Base-by-base conservation (phyloP, 2,113 vertebrate genomes). In the Burhinus bistriatus region DNA sequence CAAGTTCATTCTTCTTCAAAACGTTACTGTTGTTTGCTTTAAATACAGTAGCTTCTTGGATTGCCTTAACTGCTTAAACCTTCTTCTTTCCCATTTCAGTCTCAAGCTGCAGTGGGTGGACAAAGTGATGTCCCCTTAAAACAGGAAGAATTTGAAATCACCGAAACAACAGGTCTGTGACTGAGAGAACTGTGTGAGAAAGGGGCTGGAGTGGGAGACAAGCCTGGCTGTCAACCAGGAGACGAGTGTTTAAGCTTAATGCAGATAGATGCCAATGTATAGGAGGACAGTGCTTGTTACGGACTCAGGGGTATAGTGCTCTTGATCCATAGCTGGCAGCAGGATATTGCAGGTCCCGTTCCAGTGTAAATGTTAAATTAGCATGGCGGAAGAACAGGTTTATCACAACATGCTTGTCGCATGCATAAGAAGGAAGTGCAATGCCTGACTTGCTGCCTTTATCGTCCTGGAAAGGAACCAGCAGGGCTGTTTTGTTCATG, bases 131-230 rank as follows among this genome's bases (percentile, higher is more conserved):
- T 99, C 47, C 98, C 98, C 71, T 95, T 99, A 66, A 99, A 99
- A 71, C 97, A 97, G 15, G 98, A 99, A 68, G 99, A 99, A 27
- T 99, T 99, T 89, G 97, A 98, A n/a, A 58, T 99, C 54, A 97
- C 98, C 36, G 99, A 99, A 89, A 98, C 98, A 38, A 91, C 99
- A 99, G 99, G 99, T 99, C 72, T 93, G 98, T 94, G 78, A 21
- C 29, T 1, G 4, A 9, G 77, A 30, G 61, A 40, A 22, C 57
- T 7, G 2, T 6, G 34, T 3, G 68, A 6, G 36, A 15, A 66
- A 22, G 69, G 87, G 87, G 59, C 30, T 59, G 79, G 30, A 2
- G 15, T 2, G 81, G 70, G 79, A 22, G 14, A 3, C 13, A 5
- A 13, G 26, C 34, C 68, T 15, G 83, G 51, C 36, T 79, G 32